Evolutionary conservation across 2,888 invertebrate species (phyloP), one percentile per base, ranked within the genome.

Genomic region (Patella depressa): DNA sequence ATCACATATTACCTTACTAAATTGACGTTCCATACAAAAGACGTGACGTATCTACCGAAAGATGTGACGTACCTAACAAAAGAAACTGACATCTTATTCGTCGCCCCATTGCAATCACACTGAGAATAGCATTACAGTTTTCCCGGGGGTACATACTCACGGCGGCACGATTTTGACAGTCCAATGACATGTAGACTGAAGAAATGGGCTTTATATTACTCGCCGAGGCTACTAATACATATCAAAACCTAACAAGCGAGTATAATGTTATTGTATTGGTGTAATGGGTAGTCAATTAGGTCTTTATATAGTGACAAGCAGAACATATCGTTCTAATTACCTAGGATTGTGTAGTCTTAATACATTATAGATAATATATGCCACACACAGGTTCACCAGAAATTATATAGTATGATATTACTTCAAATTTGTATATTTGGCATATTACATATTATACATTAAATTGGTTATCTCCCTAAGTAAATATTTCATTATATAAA

Each of bases 321-420:
- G 65, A 65, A 65, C 65, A 65, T 65, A 65, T 65, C 65, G 65
- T 65, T 65, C 65, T 65, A 65, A 65, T 65, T 65, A 19, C 24
- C 19, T 19, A 24, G 15, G 65, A 65, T 19, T 45, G 9, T 45
- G 45, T 45, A 45, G 45, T 45, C 0, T 45, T 45, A 45, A 45
- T 45, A 45, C 45, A 45, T 9, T 4, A 45, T 45, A 45, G 9
- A 45, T 45, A 45, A 45, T 45, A 45, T 45, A 45, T 45, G 45
- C 45, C 45, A 45, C 45, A 45, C 45, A 45, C 45, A 45, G 45
- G 45, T 45, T 1, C 45, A 45, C 45, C 45, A 45, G 7, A 45
- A 45, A 45, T 45, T 45, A 45, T 45, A 45, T 45, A 45, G 45
- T 45, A 45, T 45, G 45, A 45, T 45, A 9, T 45, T 45, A 45